Percentiles rank a stretch among this genome's conserved stretches.
phyloP scores from a whole-genome alignment of 2,113 vertebrate genomes.

The Aegotheles bennettii region DNA sequence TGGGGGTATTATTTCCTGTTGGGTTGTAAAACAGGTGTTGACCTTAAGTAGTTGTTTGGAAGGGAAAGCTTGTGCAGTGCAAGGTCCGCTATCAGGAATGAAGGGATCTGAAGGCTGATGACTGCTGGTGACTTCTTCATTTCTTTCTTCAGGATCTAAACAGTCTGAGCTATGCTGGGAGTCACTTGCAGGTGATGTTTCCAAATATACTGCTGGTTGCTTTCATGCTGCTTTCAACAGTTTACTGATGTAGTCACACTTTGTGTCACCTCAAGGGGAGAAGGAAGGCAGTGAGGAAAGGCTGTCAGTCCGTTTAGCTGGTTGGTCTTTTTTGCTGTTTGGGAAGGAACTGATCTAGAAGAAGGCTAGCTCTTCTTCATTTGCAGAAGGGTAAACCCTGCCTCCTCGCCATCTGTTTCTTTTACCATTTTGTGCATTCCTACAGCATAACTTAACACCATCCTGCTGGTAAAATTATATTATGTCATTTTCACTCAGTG shows the following conservation, averaged over 20 bases:
- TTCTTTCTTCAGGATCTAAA: neutral
- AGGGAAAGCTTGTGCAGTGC: neutral
- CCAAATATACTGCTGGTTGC: neutral
- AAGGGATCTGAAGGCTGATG: neutral
- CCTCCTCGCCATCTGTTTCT: conserved; percentile 8
- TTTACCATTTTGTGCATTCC: conserved; percentile 23
- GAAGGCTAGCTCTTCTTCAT: neutral
- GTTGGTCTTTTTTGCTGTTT: neutral
- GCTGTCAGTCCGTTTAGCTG: neutral
- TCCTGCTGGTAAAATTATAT: conserved; percentile 50
- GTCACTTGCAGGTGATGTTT: neutral
- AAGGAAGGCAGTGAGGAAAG: neutral
- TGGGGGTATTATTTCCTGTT: neutral
- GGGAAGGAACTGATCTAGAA: neutral
- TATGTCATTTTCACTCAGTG: conserved; percentile 30
- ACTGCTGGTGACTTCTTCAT: neutral
- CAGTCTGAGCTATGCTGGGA: neutral
- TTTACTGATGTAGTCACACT: neutral
- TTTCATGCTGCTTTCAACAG: neutral
- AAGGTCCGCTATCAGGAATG: neutral
- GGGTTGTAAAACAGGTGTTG: neutral
- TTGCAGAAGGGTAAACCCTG: neutral
- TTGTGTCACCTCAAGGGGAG: neutral
- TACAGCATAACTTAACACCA: conserved; percentile 37
- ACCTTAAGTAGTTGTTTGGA: neutral